Base-by-base conservation (phyloP, 35 echinoderm and acorn worm genomes). In the Nesometra sesokonis region DNA sequence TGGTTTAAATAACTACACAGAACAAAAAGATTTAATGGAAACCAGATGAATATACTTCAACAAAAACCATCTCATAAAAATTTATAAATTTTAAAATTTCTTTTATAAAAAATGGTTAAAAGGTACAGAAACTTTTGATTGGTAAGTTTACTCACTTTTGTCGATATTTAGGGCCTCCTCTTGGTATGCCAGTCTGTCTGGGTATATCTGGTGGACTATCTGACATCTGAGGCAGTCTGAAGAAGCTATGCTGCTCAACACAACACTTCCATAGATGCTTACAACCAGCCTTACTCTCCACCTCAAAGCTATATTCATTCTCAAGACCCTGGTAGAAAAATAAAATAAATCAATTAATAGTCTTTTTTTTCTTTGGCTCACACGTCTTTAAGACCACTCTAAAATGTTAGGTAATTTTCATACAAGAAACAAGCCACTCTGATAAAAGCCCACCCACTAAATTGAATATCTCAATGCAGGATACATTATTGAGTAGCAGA, bases 161-260 rank as follows among this genome's bases (percentile, higher is more conserved):
- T 80, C 91, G 37, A 32, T 47, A 88, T 30, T 77, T 84, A 7
- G 82, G 84, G 33, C 76, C 37, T n/a, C n/a, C n/a, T 11, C 86
- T 52, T 33, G 88, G 39, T 39, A 34, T 78, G 17, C 47, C 46
- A 19, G 79, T 87, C 15, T 81, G 78, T 36, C 57, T 36, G 9
- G 33, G 34, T 29, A 67, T 76, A 47, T 83, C 81, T 29, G 37
- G 78, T 36, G 80, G 47, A 31, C 33, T 77, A 36, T 76, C 81
- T 47, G 27, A 7, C 34, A 83, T 39, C 17, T 88, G 84, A 37
- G 90, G 90, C 38, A 93, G 87, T 57, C 96, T 79, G 78, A 99
- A 99, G 90, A 99, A 99, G 32, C 89, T 90, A 92, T 99, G 96
- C 86, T 99, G 96, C 87, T 99, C 96, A 36, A 93, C 90, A 84